These are phyloP conservation scores for Pteropus alecto DNA, from an alignment of 2,113 vertebrate genomes.

Conservation along the genomic window DNA sequence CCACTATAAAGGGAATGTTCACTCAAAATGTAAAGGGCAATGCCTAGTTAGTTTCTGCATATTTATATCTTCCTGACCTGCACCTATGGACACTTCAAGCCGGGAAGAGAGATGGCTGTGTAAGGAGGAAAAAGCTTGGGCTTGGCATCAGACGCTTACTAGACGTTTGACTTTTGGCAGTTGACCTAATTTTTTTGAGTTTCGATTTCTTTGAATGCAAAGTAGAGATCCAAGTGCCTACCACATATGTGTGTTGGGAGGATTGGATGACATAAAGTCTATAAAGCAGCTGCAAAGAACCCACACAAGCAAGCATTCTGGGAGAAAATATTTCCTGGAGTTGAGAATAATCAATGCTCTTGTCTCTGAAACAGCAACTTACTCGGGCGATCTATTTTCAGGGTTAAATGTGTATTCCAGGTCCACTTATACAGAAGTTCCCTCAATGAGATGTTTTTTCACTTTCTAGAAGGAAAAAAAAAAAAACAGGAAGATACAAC, in stretches of 20 bases:
- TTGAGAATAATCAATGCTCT: not conserved
- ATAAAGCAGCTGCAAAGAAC: not conserved
- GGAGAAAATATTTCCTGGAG: not conserved
- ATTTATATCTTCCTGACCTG: not conserved
- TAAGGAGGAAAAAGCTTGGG: not conserved
- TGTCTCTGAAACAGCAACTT: not conserved
- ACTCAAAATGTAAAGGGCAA: not conserved
- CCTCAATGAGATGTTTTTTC: not conserved
- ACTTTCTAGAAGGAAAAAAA: not conserved
- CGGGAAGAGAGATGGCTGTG: not conserved
- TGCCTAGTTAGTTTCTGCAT: not conserved
- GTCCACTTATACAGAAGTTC: not conserved
- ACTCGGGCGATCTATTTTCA: not conserved
- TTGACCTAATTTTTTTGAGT: not conserved
- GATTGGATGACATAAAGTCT: not conserved
- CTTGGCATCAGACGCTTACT: not conserved
- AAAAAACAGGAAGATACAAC: not conserved
- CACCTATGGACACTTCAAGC: not conserved
- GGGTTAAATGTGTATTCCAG: not conserved
- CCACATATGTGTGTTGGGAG: not conserved
- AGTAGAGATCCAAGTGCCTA: not conserved
- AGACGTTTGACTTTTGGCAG: not conserved
- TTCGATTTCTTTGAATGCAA: not conserved
- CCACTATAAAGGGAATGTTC: not conserved
- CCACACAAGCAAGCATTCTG: not conserved